These are phyloP conservation scores for Palloptera scutellata DNA, from an alignment of 2,888 invertebrate genomes.

Conservation along the genomic window DNA sequence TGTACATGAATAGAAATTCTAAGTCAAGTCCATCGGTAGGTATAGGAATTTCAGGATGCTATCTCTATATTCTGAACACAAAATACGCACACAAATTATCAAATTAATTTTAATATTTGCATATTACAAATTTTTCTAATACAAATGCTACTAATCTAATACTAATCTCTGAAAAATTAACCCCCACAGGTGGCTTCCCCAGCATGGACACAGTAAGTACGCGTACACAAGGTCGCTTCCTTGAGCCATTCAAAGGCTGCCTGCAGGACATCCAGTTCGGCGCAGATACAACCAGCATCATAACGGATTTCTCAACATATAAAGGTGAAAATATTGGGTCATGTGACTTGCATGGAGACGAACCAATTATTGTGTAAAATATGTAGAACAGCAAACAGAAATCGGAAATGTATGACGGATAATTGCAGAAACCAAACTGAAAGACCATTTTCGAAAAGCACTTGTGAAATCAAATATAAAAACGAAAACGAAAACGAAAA, in stretches of 20 bases:
- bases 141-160: no score
- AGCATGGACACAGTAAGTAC: conserved; percentile 63
- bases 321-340: conserved; percentile 69
- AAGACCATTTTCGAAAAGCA: not conserved
- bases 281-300: conserved; percentile 58
- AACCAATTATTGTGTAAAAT: conserved; percentile 57
- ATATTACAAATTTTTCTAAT: no score
- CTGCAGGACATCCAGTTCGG: conserved; percentile 69
- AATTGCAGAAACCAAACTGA: conserved; percentile 12
- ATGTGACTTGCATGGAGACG: conserved; percentile 66
- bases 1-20: no score
- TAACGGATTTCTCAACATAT: conserved; percentile 68
- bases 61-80: no score
- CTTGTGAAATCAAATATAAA: not conserved
- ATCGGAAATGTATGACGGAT: conserved; percentile 30
- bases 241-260: conserved; percentile 70
- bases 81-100: no score
- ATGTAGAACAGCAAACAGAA: conserved; percentile 33
- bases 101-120: no score
- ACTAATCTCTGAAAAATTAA: no score
- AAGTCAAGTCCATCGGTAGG: no score
- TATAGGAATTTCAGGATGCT: no score
- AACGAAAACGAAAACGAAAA: conserved; percentile 4
- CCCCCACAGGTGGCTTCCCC: conserved; percentile 67
- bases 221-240: conserved; percentile 66